Base-by-base conservation (phyloP, 2,113 vertebrate genomes). In the Chrysemys picta region DNA sequence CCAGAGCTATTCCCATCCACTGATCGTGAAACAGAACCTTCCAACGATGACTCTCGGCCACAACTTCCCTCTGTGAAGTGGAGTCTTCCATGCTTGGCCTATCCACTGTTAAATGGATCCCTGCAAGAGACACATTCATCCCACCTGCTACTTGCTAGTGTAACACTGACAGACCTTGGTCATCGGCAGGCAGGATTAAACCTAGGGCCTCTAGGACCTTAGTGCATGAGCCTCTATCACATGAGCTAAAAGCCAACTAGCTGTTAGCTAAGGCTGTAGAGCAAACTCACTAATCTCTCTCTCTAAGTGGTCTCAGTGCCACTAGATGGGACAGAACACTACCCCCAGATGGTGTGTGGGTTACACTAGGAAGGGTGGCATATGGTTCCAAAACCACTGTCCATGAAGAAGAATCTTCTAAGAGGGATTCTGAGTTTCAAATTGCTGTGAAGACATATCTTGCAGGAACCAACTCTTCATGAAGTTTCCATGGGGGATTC, bases 21-120 rank as follows among this genome's bases (percentile, higher is more conserved):
- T 94, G 81, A 83, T 93, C 81, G 91, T 52, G 84, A 91, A 93
- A 76, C 52, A 92, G 57, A 54, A 89, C 14, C 80, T 91, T 72
- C 82, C 88, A 69, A 69, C 69, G 54, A 49, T 0, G 8, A 27
- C 75, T 78, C 50, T 29, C 49, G 84, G 69, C 19, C 50, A 54
- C 53, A 80, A 59, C 21, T 16, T 65, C 79, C 9, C 22, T 84
- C 62, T 65, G 29, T 38, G 8, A 38, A 57, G 65, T 0, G 38
- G 56, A 31, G 75, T 80, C 79, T 94, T 83, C 47, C 57, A 0
- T 53, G 38, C 29, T 35, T 9, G 86, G 80, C 45, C 78, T 89
- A 85, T 25, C 22, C 53, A 82, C 17, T 4, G 65, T 82, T 88
- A 83, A 90, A 87, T 65, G 31, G 56, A 91, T 53, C 81, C 19